A percentile compares a stretch with the other conserved stretches of the same genome.
Evolutionary conservation across 2,797 vertebrate genomes (phyloP).

Genomic region (Pseudopleuronectes americanus): DNA sequence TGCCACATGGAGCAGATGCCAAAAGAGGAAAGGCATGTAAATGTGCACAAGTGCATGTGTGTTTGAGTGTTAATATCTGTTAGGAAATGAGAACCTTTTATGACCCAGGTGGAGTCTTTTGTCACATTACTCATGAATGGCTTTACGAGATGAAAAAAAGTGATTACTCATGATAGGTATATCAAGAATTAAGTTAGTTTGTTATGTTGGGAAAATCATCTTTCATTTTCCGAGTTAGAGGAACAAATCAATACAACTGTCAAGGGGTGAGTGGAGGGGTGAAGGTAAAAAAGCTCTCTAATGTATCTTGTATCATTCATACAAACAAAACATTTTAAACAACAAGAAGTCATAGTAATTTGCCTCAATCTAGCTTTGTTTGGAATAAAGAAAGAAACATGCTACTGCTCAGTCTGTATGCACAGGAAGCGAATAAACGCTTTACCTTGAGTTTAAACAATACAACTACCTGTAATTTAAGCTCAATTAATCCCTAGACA

Average conservation of each 20-base stretch:
- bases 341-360: no score
- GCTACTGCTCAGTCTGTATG: no score
- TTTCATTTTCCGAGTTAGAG: not conserved
- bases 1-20: slow-evolving; percentile 39
- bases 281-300: no score
- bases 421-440: not conserved
- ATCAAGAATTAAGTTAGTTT: not conserved
- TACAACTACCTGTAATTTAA: slow-evolving; percentile 17
- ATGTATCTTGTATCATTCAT: not conserved
- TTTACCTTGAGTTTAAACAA: no score
- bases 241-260: not conserved
- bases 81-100: slow-evolving; percentile 50
- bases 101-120: slow-evolving; percentile 42
- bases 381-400: no score
- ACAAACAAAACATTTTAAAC: not conserved
- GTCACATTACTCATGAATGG: slow-evolving; percentile 3
- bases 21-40: slow-evolving; percentile 38
- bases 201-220: not conserved
- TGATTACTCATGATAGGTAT: not conserved
- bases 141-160: not conserved
- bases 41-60: slow-evolving; percentile 1
- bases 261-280: no score
- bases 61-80: not conserved
- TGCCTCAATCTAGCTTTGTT: no score
- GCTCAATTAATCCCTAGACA: slow-evolving; percentile 12